A percentile compares a stretch with the other conserved stretches of the same genome.
Conservation (phyloP, 2,113 vertebrate genomes). For the Narcine bancroftii region DNA sequence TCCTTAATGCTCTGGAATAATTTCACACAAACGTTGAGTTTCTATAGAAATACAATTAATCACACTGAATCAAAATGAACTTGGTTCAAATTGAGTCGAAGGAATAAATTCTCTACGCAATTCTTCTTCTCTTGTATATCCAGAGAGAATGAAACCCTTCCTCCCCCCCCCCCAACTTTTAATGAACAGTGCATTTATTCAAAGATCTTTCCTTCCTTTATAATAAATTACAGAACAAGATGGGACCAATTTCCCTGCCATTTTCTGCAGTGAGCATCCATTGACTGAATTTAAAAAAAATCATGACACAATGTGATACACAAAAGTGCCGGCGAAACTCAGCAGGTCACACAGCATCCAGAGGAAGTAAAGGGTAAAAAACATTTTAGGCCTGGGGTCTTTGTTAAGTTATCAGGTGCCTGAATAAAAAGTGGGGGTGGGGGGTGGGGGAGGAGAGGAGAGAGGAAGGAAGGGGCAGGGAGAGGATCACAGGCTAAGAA, state of each 20-base stretch:
- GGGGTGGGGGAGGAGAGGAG: too few species aligned
- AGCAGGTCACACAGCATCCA: too few species aligned
- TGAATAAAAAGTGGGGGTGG: too few species aligned
- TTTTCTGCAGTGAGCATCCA: neutral
- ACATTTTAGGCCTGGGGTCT: too few species aligned
- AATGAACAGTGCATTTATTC: neutral
- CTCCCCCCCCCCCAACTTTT: neutral
- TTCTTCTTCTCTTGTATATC: neutral
- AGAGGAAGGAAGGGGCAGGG: too few species aligned
- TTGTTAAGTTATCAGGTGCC: too few species aligned
- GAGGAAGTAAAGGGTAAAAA: too few species aligned
- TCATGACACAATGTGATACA: too few species aligned
- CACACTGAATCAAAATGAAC: neutral
- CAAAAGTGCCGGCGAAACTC: too few species aligned
- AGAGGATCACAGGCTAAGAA: too few species aligned
- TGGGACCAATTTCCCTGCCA: neutral
- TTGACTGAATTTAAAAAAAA: neutral
- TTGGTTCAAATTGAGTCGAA: neutral
- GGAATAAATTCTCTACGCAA: too few species aligned
- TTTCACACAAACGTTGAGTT: neutral
- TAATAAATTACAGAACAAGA: neutral
- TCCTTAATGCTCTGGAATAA: constrained; percentile 8
- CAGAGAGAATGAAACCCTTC: neutral
- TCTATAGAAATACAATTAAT: neutral
- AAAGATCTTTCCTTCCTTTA: neutral